Base-by-base conservation (phyloP, 1,140 invertebrate genomes). In the Lepidostoma basale region DNA sequence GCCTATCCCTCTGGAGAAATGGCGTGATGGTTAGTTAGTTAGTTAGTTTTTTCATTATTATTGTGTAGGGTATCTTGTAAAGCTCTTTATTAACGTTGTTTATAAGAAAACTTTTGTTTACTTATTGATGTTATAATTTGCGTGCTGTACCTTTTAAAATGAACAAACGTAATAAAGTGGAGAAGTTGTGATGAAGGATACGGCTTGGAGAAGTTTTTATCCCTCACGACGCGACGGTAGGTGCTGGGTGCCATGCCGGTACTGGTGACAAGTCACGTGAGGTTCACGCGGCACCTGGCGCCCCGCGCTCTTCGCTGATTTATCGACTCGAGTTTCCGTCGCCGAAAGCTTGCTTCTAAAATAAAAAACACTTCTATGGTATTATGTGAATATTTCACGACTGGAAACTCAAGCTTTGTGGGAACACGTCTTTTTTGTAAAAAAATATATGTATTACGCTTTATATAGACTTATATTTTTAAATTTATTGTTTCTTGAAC, bases 241-340 rank as follows among this genome's bases (percentile, higher is more conserved):
- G 26, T 49, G n/a, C n/a, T n/a, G n/a, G n/a, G n/a, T n/a, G n/a
- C n/a, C n/a, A n/a, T n/a, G n/a, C n/a, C n/a, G n/a, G n/a, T n/a
- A n/a, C n/a, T 12, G 56, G 18, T 60, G 56, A 60, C 39, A 60
- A 40, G 56, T 42, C 56, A 42, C 28, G 40, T 45, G 30, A 62
- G 47, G 40, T 49, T 62, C 22, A 6, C 36, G 20, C 33, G 22
- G 42, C 64, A 66, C 64, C 64, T 60, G 64, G 64, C 52, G 33
- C 14, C 54, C 33, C 18, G 52, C 45, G 68, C 39, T 42, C 56
- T 59, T 56, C 42, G 26, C 66, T 72, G 70, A 72, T 72, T 72
- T 72, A 72, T 69, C 64, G 64, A 72, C 62, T 49, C 62, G 62
- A 67, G 28, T 47, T 49, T 69, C 56, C 58, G 52, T 52, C 54